Base-by-base conservation (phyloP, 1,140 invertebrate species). In the Pachyrhynchus sulphureomaculatus region DNA sequence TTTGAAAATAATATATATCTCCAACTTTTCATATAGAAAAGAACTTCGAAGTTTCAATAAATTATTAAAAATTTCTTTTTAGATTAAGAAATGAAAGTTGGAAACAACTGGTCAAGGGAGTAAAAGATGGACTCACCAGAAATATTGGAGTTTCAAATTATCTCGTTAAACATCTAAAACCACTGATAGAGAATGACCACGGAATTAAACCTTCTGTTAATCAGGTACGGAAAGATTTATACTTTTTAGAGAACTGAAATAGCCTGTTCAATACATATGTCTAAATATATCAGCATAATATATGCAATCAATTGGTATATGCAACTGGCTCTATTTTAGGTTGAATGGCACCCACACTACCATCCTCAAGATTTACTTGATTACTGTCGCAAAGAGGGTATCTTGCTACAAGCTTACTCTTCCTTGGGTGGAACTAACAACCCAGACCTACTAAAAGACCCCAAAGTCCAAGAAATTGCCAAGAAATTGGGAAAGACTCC, bases 91-190 rank as follows among this genome's bases (percentile, higher is more conserved):
- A 47, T 32, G 72, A 81, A 44, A 88, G 85, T 47, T 95, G 92
- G 91, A 68, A 77, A 26, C 82, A 82, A 26, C 75, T 95, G 55
- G 81, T 85, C 32, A 75, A 86, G 48, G 73, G 90, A 0, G 80
- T 88, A 45, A 77, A 84, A 52, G 68, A 82, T 68, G 84, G 83
- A 0, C 67, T 84, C n/a, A 69, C 93, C 1, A 84, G 80, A 73
- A 82, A 86, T 2, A 89, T 94, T 64, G 92, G 92, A 5, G 89
- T 95, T 0, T 93, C 91, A 0, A 95, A 95, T 76, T 95, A 89
- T 69, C 88, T 83, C 20, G 74, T 86, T 2, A 74, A 76, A 13
- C 92, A 95, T 79, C 70, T 95, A 0, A 72, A 84, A 66, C 82
- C 92, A 60, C 75, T 95, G 20, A 69, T 87, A 4, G 63, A 72